Percentiles rank a stretch among this genome's conserved stretches.
These are phyloP conservation scores for Ricordea florida DNA, from an alignment of 92 coral and sea anemone genomes.

Conservation along the genomic window DNA sequence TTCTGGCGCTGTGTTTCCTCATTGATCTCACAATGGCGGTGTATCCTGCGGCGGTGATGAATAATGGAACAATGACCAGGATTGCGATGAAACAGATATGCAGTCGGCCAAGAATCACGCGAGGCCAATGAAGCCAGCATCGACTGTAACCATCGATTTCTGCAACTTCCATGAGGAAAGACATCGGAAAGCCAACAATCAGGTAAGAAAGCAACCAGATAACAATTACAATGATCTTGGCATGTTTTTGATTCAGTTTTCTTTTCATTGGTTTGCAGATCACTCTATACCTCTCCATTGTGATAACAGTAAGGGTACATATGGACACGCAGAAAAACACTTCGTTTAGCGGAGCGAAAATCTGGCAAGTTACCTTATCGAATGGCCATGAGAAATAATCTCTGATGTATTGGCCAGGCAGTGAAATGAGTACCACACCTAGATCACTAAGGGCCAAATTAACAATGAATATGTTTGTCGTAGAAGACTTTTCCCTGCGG, in stretches of 20 bases:
- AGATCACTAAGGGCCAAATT: constrained; percentile 84
- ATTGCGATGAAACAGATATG: constrained; percentile 74
- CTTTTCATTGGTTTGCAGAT: constrained; percentile 76
- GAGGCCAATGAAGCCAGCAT: constrained; percentile 71
- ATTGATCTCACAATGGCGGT: constrained; percentile 58
- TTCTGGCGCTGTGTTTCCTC: constrained; percentile 62
- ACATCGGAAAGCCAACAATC: constrained; percentile 77
- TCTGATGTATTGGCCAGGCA: constrained; percentile 63
- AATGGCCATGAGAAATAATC: constrained; percentile 85
- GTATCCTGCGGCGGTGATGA: constrained; percentile 72
- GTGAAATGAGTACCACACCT: constrained; percentile 73
- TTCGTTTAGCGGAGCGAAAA: constrained; percentile 72
- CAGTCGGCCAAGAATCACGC: constrained; percentile 52
- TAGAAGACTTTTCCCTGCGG: constrained; percentile 68
- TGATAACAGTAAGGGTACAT: constrained; percentile 73
- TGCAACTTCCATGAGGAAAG: constrained; percentile 69
- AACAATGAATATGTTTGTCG: constrained; percentile 80
- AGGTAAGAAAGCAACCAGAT: constrained; percentile 78
- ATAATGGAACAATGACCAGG: constrained; percentile 67
- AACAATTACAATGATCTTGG: constrained; percentile 61
- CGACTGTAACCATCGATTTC: constrained; percentile 40
- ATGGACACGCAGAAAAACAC: constrained; percentile 89
- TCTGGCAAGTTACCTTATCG: constrained; percentile 71
- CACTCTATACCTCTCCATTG: constrained; percentile 79
- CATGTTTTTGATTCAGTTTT: constrained; percentile 44